phyloP scores from a whole-genome alignment of 2,113 vertebrate species.

The Canis aureus region DNA sequence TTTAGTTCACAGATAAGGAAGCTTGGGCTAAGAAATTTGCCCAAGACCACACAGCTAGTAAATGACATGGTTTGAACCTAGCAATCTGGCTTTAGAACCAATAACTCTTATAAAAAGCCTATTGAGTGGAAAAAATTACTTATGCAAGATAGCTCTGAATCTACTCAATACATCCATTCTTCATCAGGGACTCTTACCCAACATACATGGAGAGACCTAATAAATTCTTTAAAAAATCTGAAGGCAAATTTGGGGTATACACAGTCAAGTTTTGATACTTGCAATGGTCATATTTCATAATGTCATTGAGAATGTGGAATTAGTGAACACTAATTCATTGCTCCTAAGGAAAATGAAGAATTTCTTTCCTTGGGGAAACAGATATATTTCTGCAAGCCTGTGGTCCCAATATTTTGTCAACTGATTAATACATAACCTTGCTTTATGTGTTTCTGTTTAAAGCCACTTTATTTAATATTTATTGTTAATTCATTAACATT shows the following conservation, averaged over 20 bases:
- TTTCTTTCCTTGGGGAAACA: constrained; percentile 8
- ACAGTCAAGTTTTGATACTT: background rate
- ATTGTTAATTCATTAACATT: background rate
- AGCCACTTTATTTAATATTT: background rate
- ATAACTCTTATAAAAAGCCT: background rate
- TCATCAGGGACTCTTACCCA: background rate
- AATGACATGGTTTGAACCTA: background rate
- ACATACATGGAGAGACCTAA: background rate
- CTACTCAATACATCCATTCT: background rate
- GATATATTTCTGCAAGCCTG: background rate
- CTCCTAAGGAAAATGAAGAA: background rate
- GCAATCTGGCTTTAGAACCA: background rate
- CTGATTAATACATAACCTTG: background rate
- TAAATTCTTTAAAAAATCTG: background rate
- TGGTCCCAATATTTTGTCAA: background rate
- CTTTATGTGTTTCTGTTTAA: constrained; percentile 7
- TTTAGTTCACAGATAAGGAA: background rate
- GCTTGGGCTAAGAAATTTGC: background rate
- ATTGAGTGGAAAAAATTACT: background rate
- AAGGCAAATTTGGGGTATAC: background rate
- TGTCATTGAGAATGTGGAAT: background rate
- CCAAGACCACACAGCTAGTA: background rate
- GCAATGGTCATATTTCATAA: background rate
- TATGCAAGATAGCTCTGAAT: background rate
- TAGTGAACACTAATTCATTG: background rate